These are phyloP conservation scores for Batillaria attramentaria DNA, from an alignment of 1,140 invertebrate genomes.

Conservation along the genomic window DNA sequence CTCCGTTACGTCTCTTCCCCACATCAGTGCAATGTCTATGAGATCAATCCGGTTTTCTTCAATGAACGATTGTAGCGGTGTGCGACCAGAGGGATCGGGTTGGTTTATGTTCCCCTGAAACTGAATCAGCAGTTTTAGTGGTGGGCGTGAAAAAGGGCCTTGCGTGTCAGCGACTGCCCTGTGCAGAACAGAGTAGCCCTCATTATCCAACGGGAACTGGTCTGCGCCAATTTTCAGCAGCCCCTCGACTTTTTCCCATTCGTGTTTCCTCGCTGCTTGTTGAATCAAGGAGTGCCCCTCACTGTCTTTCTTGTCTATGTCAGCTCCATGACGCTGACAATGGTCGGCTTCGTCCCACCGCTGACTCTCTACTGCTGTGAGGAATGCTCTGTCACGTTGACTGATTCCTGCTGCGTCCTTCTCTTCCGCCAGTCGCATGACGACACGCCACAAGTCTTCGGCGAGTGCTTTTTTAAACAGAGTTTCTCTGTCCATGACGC, in stretches of 20 bases:
- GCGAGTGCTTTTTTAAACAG: not conserved
- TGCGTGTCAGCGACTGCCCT: not conserved
- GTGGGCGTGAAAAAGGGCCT: not conserved
- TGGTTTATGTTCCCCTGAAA: not conserved
- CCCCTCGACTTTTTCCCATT: not conserved
- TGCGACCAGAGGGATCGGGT: not conserved
- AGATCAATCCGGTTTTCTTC: not conserved
- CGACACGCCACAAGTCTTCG: not conserved
- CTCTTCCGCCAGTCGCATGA: not conserved
- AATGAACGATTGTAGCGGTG: not conserved
- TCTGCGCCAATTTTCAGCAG: not conserved
- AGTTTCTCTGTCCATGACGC: not conserved
- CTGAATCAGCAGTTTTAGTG: not conserved
- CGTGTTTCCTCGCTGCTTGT: not conserved
- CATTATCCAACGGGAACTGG: not conserved
- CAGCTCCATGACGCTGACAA: not conserved
- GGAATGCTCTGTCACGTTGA: not conserved
- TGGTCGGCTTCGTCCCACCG: constrained; percentile 5
- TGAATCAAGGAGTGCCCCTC: not conserved
- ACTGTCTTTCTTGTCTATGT: not conserved
- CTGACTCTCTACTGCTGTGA: not conserved
- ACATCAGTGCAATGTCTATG: not conserved
- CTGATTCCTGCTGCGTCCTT: not conserved
- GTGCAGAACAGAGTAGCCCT: not conserved
- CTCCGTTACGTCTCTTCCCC: not conserved